Evolutionary conservation across 2,113 vertebrate genomes (phyloP).

Genomic region (Spermophilus dauricus): DNA sequence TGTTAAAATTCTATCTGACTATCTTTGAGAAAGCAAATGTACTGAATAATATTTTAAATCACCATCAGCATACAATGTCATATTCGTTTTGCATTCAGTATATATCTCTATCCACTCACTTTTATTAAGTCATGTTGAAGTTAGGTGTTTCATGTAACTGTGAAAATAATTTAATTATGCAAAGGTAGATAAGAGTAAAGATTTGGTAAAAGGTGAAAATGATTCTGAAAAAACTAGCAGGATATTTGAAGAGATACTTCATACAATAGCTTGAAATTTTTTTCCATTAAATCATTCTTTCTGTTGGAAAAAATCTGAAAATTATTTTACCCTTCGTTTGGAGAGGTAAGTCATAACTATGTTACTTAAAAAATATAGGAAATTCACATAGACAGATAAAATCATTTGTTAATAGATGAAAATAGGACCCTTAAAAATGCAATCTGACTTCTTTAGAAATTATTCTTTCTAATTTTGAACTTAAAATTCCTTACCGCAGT

Average conservation of each 20-base stretch:
- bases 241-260: background rate
- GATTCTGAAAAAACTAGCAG: constrained; percentile 14
- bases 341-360: constrained; percentile 3
- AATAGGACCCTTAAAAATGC: background rate
- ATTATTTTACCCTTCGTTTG: background rate
- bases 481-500: background rate
- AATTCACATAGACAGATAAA: background rate
- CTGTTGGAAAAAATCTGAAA: background rate
- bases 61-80: background rate
- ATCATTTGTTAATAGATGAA: background rate
- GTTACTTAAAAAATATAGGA: background rate
- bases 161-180: constrained; percentile 10
- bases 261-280: constrained; percentile 3
- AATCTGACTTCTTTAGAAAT: background rate
- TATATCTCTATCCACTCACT: constrained; percentile 8
- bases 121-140: background rate
- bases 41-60: constrained; percentile 28
- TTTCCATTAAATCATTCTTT: background rate
- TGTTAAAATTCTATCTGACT: constrained; percentile 9
- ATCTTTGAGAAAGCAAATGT: background rate
- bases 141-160: background rate
- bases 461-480: constrained; percentile 21
- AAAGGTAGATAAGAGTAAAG: background rate
- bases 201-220: constrained; percentile 7
- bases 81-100: background rate